Evolutionary conservation across 2,113 vertebrate genomes (phyloP).

Genomic region (Ophthalmolycus amberensis): DNA sequence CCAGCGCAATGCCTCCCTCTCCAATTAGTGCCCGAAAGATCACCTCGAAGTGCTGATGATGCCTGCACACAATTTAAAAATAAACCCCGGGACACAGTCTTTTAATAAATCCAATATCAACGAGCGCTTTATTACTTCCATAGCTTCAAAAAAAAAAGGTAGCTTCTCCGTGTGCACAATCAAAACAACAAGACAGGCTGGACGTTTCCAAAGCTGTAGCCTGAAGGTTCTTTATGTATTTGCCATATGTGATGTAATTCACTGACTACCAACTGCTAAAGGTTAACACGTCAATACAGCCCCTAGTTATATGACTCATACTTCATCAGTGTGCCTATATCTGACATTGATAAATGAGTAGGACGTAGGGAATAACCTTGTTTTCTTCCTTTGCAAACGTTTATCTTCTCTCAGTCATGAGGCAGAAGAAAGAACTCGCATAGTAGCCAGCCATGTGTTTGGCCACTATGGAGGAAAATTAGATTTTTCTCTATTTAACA

Average conservation of each 20-base stretch:
- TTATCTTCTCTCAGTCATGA: not conserved
- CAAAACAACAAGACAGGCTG: not conserved
- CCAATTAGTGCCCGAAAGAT: constrained; percentile 55
- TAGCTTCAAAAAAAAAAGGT: not conserved
- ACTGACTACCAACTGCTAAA: constrained; percentile 25
- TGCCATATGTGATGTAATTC: constrained; percentile 1
- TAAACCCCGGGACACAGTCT: constrained; percentile 12
- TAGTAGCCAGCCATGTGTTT: not conserved
- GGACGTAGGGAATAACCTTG: constrained; percentile 54
- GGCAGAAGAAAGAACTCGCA: constrained; percentile 2
- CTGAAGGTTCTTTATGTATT: constrained; percentile 6
- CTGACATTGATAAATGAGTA: constrained; percentile 31
- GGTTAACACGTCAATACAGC: constrained; percentile 48
- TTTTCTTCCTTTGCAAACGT: constrained; percentile 17
- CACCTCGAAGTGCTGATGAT: constrained; percentile 23
- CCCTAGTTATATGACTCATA: constrained; percentile 47
- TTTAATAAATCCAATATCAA: constrained; percentile 24
- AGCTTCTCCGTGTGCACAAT: not conserved
- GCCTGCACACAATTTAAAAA: constrained; percentile 24
- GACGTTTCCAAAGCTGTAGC: not conserved
- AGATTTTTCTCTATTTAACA: not conserved
- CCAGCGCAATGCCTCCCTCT: constrained; percentile 34
- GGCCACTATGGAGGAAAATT: not conserved
- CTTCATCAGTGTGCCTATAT: constrained; percentile 44
- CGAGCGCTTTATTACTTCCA: not conserved